A percentile compares a stretch with the other conserved stretches of the same genome.
These are phyloP conservation scores for Gryllus bimaculatus DNA, from an alignment of 1,140 invertebrate species.

Conservation along the genomic window DNA sequence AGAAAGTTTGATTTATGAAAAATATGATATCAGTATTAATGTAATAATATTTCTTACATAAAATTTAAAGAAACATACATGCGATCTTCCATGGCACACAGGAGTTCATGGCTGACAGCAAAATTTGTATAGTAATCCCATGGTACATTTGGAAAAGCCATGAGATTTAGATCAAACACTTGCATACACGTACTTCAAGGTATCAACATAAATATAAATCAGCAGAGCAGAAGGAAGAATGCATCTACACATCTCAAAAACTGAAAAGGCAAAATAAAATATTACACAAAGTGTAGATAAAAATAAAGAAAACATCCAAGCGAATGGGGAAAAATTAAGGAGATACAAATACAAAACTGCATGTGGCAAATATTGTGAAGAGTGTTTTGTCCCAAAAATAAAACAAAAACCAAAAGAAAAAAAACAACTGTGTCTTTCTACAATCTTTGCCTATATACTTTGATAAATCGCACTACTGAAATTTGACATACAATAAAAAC, in stretches of 20 bases:
- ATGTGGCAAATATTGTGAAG: background rate
- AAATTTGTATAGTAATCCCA: background rate
- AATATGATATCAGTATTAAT: too few relatives aligned
- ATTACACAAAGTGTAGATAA: background rate
- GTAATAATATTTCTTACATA: slow-evolving; percentile 23
- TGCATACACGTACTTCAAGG: background rate
- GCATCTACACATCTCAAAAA: background rate
- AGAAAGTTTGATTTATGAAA: too few relatives aligned
- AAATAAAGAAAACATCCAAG: background rate
- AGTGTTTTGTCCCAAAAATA: background rate
- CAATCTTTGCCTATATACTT: background rate
- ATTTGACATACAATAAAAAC: background rate
- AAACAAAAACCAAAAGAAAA: background rate
- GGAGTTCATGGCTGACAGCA: background rate
- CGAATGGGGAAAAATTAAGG: background rate
- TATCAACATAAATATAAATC: background rate
- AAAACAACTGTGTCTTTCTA: background rate
- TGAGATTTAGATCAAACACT: background rate
- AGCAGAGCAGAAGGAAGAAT: background rate
- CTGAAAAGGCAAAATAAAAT: background rate
- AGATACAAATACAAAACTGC: background rate
- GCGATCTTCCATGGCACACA: slow-evolving; percentile 34
- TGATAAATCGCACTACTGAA: too few relatives aligned
- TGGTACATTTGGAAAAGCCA: background rate
- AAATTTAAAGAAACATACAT: slow-evolving; percentile 34